A percentile compares a stretch with the other conserved stretches of the same genome.
Evolutionary conservation across 2,113 vertebrate genomes (phyloP).

Genomic region (Hippopotamus amphibius): DNA sequence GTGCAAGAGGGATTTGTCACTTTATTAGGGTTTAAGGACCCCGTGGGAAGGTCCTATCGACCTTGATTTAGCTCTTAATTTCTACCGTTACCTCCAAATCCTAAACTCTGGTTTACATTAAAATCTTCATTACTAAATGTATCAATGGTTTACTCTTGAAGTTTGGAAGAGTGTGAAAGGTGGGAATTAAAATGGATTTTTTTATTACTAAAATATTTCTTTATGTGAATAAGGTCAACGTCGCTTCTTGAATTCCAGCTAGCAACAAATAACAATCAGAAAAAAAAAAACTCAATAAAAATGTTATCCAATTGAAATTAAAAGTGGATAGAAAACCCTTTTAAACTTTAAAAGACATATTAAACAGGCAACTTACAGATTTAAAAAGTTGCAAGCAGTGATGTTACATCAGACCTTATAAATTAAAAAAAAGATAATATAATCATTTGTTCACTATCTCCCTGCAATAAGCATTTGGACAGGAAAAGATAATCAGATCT

Average conservation of each 20-base stretch:
- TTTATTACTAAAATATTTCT: slow-evolving; percentile 87
- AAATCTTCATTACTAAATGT: not conserved
- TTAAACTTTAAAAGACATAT: slow-evolving; percentile 72
- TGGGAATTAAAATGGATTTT: not conserved
- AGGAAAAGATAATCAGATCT: slow-evolving; percentile 41
- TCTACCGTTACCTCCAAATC: not conserved
- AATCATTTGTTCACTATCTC: slow-evolving; percentile 40
- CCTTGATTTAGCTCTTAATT: not conserved
- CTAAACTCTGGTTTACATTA: not conserved
- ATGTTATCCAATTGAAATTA: slow-evolving; percentile 71
- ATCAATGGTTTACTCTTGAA: not conserved
- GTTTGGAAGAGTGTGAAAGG: not conserved
- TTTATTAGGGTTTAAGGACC: not conserved
- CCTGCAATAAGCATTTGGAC: not conserved
- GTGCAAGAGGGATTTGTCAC: not conserved
- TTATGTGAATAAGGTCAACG: slow-evolving; percentile 87
- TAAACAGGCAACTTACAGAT: slow-evolving; percentile 67
- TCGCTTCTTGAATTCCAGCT: slow-evolving; percentile 80
- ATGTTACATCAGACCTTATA: slow-evolving; percentile 60
- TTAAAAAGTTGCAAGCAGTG: slow-evolving; percentile 58
- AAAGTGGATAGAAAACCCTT: slow-evolving; percentile 73
- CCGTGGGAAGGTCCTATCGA: rapidly evolving
- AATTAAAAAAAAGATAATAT: slow-evolving; percentile 26
- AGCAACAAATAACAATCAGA: slow-evolving; percentile 83
- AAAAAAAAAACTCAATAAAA: slow-evolving; percentile 74